Evolutionary conservation across 2,113 vertebrate species (phyloP), one percentile per base, ranked within the genome.

Genomic region (Malurus elegans): DNA sequence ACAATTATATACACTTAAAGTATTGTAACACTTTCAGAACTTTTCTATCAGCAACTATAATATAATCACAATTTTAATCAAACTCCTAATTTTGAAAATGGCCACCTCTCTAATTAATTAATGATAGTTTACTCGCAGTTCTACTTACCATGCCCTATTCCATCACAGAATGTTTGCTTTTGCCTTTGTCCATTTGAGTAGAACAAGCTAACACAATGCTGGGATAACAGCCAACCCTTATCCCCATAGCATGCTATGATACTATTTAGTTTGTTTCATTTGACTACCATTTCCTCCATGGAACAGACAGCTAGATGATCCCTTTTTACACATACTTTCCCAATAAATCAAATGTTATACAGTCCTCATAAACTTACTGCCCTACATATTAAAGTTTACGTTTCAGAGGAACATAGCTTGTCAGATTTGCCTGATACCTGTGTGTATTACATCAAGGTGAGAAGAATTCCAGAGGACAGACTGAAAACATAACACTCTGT

Each of bases 231-330:
- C 42, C 72, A 92, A 14, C 12, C 12, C 40, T 67, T 89, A 65
- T 54, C 32, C 50, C 29, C 34, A 53, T 7, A 79, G 78, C 51
- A 54, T 23, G 34, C 21, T 91, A 44, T 56, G 54, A 66, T 84
- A 72, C 51, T 94, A 70, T 90, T 91, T 82, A 75, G 48, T n/a
- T 76, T 88, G 21, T 78, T 95, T 91, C 34, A 40, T 93, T 67
- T 79, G 71, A 92, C 74, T 93, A 45, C 36, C 18, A 34, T 91
- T 96, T 95, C 75, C 75, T 88, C 79, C 67, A 61, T 2, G 45
- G 62, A 93, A 65, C 45, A n/a, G 51, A 56, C n/a, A 83, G 42
- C 28, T 86, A 64, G 48, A 61, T 14, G 23, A 83, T 61, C 56
- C 45, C 58, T 24, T 18, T 91, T 93, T 40, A 95, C 58, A 31